These are phyloP conservation scores for Drosophila novamexicana DNA, from an alignment of 1,140 invertebrate genomes.

Conservation along the genomic window DNA sequence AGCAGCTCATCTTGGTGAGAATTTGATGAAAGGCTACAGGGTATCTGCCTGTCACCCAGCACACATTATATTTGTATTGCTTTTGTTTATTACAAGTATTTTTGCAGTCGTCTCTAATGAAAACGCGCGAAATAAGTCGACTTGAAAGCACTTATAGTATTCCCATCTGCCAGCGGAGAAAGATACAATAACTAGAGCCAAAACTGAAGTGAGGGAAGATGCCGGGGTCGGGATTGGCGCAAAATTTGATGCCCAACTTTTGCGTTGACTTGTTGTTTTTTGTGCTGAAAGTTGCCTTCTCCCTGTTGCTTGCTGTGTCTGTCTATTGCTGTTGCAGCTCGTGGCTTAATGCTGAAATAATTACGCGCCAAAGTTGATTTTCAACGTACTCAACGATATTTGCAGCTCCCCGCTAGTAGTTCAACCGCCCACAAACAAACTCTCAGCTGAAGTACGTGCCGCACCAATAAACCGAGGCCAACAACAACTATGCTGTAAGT, in stretches of 20 bases:
- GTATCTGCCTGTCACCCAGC: neutral
- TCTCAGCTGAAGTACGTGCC: slow-evolving; percentile 57
- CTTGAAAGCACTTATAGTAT: slow-evolving; percentile 35
- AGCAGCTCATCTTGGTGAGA: no score
- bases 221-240: neutral
- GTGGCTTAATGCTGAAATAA: slow-evolving; percentile 61
- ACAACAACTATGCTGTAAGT: slow-evolving; percentile 30
- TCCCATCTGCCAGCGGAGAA: slow-evolving; percentile 7
- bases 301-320: slow-evolving; percentile 33
- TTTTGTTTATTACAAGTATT: slow-evolving; percentile 34
- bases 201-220: neutral
- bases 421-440: slow-evolving; percentile 21
- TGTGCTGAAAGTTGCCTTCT: slow-evolving; percentile 13
- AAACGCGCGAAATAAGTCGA: slow-evolving; percentile 33
- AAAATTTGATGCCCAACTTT: slow-evolving; percentile 19
- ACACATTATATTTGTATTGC: slow-evolving; percentile 2
- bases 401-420: neutral
- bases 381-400: slow-evolving; percentile 36
- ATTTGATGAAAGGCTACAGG: neutral
- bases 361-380: slow-evolving; percentile 55
- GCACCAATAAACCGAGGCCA: slow-evolving; percentile 42
- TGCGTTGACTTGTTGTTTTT: slow-evolving; percentile 28
- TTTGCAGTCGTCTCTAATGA: slow-evolving; percentile 25
- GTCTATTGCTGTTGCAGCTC: slow-evolving; percentile 20
- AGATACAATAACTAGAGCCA: slow-evolving; percentile 27